Evolutionary conservation across 2,797 vertebrate genomes (phyloP).

Genomic region (Pampus argenteus): DNA sequence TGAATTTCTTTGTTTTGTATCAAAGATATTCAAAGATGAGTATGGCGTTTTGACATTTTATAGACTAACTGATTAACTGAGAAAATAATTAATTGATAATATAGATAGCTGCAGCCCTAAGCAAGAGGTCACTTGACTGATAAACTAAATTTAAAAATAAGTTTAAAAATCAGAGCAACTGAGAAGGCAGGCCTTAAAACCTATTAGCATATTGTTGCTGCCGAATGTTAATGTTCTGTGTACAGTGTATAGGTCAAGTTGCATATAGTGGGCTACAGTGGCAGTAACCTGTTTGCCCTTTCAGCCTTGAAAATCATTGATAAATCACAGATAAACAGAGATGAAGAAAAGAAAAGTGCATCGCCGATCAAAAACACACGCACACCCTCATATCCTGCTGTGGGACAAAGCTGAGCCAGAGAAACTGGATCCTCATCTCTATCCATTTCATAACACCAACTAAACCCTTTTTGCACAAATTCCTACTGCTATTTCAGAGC

Average conservation of each 20-base stretch:
- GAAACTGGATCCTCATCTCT: constrained; percentile 69
- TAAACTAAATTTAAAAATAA: too few relatives aligned
- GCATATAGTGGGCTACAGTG: constrained; percentile 9
- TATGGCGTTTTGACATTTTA: too few relatives aligned
- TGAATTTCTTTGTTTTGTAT: background rate
- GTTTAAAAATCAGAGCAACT: too few relatives aligned
- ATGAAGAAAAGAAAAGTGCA: constrained; percentile 62
- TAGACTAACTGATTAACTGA: too few relatives aligned
- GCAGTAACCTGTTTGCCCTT: constrained; percentile 58
- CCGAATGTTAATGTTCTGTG: background rate
- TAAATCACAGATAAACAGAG: constrained; percentile 70
- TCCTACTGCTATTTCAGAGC: constrained; percentile 32
- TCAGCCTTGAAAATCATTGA: constrained; percentile 50
- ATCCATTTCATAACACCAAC: constrained; percentile 55
- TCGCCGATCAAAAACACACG: constrained; percentile 40
- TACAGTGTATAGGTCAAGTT: constrained; percentile 9
- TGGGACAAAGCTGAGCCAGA: constrained; percentile 71
- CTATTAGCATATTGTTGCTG: background rate
- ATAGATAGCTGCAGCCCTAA: background rate
- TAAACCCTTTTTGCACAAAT: constrained; percentile 42
- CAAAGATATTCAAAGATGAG: too few relatives aligned
- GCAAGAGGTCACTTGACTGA: too few relatives aligned
- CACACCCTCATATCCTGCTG: constrained; percentile 38
- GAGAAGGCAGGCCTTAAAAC: too few relatives aligned
- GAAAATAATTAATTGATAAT: too few relatives aligned